Base-by-base conservation (phyloP, 2,888 invertebrate genomes). In the Lypha dubia region DNA sequence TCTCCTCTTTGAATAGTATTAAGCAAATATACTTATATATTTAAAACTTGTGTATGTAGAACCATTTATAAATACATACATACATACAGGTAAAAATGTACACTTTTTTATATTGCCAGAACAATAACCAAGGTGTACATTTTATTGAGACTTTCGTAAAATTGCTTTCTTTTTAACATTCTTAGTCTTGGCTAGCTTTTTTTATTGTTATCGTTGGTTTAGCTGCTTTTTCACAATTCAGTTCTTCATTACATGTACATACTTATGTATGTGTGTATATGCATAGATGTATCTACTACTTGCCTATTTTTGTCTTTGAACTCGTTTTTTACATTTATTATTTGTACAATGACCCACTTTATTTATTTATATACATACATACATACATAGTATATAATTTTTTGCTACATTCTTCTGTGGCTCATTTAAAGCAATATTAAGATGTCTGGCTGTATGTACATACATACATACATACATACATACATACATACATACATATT, bases 281-380 rank as follows among this genome's bases (percentile, higher is more conserved):
- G 13, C 32, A 38, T 60, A n/a, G n/a, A n/a, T n/a, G n/a, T n/a
- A n/a, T n/a, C n/a, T n/a, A 38, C 38, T 56, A 28, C 32, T 11
- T 58, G 67, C 60, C 75, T 67, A 65, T 77, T 81, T 71, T 74
- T 74, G 81, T 81, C 77, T 84, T 81, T 84, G 81, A 84, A 84
- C 84, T 84, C 81, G 81, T 84, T 84, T 63, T 49, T 76, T 68
- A 81, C 77, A 81, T 84, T 79, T 84, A 81, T 84, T 84, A 84
- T 84, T 84, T 84, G 81, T 84, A 81, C 84, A 84, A 81, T 84
- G 84, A 84, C 84, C 84, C 74, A 84, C 73, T 84, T 84, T 84
- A 80, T 68, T 67, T 67, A 22, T 74, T n/a, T 62, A 32, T 22
- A 20, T 7, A 53, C 28, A 28, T 44, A n/a, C 51, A 24, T 56